Evolutionary conservation across 2,797 vertebrate genomes (phyloP).

Genomic region (Rhabdophis nuchalis): DNA sequence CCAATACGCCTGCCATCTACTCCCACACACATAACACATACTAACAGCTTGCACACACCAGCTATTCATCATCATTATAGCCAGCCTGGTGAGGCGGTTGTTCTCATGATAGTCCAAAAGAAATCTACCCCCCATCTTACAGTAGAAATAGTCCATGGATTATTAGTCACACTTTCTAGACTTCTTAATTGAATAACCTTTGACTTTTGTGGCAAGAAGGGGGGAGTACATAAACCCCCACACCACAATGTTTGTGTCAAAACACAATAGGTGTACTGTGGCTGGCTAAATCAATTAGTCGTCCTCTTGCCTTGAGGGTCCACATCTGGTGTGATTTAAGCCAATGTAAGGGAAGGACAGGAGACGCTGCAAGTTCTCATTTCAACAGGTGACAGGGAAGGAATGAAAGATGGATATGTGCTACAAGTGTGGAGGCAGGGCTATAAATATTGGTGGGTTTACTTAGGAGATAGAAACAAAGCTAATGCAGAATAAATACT

Average conservation of each 20-base stretch:
- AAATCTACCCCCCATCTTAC: constrained; percentile 35
- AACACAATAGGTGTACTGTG: constrained; percentile 83
- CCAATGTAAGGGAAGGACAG: constrained; percentile 72
- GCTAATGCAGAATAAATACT: constrained; percentile 61
- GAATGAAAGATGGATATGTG: constrained; percentile 72
- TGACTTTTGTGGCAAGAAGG: constrained; percentile 60
- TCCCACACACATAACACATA: constrained; percentile 91
- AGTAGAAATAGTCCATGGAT: constrained; percentile 61
- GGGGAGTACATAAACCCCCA: constrained; percentile 29
- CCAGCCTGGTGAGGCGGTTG: constrained; percentile 71
- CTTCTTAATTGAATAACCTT: constrained; percentile 75
- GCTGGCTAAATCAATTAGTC: constrained; percentile 85
- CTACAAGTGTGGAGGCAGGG: constrained; percentile 62
- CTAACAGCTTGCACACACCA: constrained; percentile 90
- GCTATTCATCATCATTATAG: constrained; percentile 94
- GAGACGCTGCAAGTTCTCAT: constrained; percentile 71
- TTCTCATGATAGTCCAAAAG: constrained; percentile 64
- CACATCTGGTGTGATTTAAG: constrained; percentile 92
- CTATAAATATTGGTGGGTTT: constrained; percentile 64
- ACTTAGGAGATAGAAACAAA: constrained; percentile 66
- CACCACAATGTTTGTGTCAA: constrained; percentile 69
- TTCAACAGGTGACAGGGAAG: constrained; percentile 85
- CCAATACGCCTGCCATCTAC: constrained; percentile 78
- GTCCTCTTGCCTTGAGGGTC: constrained; percentile 71
- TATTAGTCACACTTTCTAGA: constrained; percentile 72